These are phyloP conservation scores for Agelaius tricolor DNA, from an alignment of 2,113 vertebrate species.

Conservation along the genomic window DNA sequence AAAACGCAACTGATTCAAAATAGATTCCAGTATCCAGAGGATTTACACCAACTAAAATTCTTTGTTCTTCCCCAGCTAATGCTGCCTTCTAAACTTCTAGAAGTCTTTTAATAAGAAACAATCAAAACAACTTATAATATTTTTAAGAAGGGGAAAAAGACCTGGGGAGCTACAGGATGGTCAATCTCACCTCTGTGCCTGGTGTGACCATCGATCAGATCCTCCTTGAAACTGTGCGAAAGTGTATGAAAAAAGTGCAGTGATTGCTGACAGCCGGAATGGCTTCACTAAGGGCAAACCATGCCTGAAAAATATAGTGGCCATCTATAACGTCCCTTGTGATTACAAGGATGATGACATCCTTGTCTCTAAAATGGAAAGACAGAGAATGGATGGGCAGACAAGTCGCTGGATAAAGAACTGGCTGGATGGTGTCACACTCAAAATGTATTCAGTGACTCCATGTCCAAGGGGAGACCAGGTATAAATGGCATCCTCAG, in stretches of 20 bases:
- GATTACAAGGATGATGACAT: too few species aligned
- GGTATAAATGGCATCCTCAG: accelerated
- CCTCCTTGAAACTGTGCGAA: background rate
- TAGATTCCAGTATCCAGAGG: background rate
- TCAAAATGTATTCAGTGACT: background rate
- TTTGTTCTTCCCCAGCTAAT: background rate
- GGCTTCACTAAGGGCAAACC: background rate
- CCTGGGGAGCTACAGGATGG: accelerated
- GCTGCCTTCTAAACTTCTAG: background rate
- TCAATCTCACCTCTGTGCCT: background rate
- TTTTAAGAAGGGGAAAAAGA: background rate
- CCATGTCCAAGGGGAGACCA: background rate
- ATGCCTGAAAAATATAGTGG: background rate
- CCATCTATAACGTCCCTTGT: background rate
- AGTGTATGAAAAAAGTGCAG: background rate
- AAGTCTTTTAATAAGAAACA: background rate
- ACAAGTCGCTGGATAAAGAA: background rate
- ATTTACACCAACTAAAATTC: background rate
- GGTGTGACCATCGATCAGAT: background rate
- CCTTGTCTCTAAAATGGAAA: background rate
- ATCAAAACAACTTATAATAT: background rate
- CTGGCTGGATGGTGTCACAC: background rate
- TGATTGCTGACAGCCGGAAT: too few species aligned
- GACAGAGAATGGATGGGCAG: background rate
- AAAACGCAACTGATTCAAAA: background rate